Evolutionary conservation across 2,888 invertebrate species (phyloP).

Genomic region (Clusia tigrina): DNA sequence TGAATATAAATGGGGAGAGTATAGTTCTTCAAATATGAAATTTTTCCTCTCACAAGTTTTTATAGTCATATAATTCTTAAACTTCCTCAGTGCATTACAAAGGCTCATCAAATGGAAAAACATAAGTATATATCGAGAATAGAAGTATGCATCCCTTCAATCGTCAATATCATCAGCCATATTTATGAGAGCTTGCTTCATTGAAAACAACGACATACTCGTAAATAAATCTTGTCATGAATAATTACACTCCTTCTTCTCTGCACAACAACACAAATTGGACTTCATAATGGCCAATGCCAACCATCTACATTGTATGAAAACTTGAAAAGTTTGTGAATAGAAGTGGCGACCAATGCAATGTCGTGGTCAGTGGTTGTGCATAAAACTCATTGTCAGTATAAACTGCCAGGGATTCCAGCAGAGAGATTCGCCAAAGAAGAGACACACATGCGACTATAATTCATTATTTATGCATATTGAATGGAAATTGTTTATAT

Average conservation of each 20-base stretch:
- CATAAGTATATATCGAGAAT: too few species aligned
- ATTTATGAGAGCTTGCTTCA: too few species aligned
- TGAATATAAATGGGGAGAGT: too few species aligned
- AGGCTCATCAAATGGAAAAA: too few species aligned
- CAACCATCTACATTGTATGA: neutral
- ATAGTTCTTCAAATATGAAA: too few species aligned
- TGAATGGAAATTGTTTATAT: slow-evolving; percentile 19
- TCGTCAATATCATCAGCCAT: too few species aligned
- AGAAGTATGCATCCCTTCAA: too few species aligned
- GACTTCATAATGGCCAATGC: neutral
- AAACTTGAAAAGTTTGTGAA: neutral
- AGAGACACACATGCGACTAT: neutral
- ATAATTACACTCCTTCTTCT: neutral
- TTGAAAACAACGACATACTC: too few species aligned
- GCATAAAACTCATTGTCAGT: slow-evolving; percentile 1
- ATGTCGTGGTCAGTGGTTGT: slow-evolving; percentile 6
- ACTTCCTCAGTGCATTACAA: too few species aligned
- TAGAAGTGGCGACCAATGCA: neutral
- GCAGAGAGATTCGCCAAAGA: neutral
- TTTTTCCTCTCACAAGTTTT: too few species aligned
- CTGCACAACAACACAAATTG: neutral
- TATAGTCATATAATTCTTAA: too few species aligned
- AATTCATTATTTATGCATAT: slow-evolving; percentile 25
- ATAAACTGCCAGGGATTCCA: neutral
- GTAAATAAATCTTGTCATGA: neutral